Base-by-base conservation (phyloP, 2,888 invertebrate species). In the Liposcelis brunnea region DNA sequence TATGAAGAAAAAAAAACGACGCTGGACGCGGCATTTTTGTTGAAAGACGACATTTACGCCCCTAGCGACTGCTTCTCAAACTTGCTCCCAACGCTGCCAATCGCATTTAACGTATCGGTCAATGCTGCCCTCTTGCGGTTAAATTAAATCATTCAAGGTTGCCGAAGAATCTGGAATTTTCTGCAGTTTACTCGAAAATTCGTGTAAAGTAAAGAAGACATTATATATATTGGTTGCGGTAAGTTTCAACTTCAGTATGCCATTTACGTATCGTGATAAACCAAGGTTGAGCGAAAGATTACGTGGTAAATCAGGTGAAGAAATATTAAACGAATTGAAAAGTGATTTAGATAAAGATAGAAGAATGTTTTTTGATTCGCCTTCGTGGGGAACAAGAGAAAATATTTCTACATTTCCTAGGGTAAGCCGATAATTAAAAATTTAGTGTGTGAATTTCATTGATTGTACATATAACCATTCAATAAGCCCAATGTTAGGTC, bases 231-330 rank as follows among this genome's bases (percentile, higher is more conserved):
- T 15, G 35, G 16, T 35, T 15, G 35, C 14, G 35, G 35, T 16
- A 16, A 14, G 35, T 14, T 16, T 4, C 5, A 35, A 10, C 5
- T 19, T 33, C 18, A 48, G 19, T 37, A 56, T 55, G 52, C 53
- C 55, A 49, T 55, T 54, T 52, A 51, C 54, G 38, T 56, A 54
- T 49, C 51, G 56, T 43, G 56, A 57, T 48, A 55, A 51, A 49
- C 54, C 55, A 11, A 56, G 53, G 43, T 50, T 57, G 14, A 55
- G 55, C 47, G 58, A 58, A 36, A 52, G 56, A 37, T 49, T 57
- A 34, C 54, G 55, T 33, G 55, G 56, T 37, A 56, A 55, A 46
- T 53, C 56, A 12, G 52, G 57, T 10, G 57, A 58, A 50, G 57
- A 59, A 48, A 53, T 58, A 31, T 50, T 59, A 4, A 53, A 58